Evolutionary conservation across 2,797 vertebrate genomes (phyloP).

Genomic region (Tamandua tetradactyla): DNA sequence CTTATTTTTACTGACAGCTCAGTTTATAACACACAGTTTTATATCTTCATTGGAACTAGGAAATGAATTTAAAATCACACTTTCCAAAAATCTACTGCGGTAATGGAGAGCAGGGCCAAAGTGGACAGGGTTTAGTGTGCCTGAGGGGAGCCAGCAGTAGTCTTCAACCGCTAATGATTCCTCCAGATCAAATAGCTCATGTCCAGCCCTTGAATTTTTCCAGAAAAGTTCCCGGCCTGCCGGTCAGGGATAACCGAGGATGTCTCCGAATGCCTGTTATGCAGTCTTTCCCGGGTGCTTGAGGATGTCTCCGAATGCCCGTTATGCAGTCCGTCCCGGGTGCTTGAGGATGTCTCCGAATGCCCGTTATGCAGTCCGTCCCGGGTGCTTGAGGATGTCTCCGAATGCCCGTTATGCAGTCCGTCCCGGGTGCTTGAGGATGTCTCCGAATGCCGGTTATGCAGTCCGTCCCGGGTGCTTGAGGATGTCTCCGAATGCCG

Average conservation of each 20-base stretch:
- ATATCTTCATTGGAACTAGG: constrained; percentile 64
- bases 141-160: not conserved
- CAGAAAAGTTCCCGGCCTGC: constrained; percentile 48
- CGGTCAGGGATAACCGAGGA: constrained; percentile 45
- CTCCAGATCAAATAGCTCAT: constrained; percentile 44
- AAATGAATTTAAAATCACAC: constrained; percentile 58
- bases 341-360: too few species aligned
- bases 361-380: too few species aligned
- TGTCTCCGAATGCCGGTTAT: too few species aligned
- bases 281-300: not conserved
- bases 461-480: too few species aligned
- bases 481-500: constrained; percentile 39
- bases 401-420: too few species aligned
- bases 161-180: constrained; percentile 48
- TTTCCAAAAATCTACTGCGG: constrained; percentile 45
- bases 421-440: too few species aligned
- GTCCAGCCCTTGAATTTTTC: constrained; percentile 48
- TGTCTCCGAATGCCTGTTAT: constrained; percentile 37
- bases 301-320: too few species aligned
- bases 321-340: too few species aligned
- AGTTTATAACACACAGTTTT: constrained; percentile 25
- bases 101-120: constrained; percentile 38
- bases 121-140: constrained; percentile 28
- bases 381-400: too few species aligned
- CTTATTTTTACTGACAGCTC: constrained; percentile 49